A percentile compares a stretch with the other conserved stretches of the same genome.
phyloP scores from a whole-genome alignment of 2,113 vertebrate species.

The Fregata magnificens region DNA sequence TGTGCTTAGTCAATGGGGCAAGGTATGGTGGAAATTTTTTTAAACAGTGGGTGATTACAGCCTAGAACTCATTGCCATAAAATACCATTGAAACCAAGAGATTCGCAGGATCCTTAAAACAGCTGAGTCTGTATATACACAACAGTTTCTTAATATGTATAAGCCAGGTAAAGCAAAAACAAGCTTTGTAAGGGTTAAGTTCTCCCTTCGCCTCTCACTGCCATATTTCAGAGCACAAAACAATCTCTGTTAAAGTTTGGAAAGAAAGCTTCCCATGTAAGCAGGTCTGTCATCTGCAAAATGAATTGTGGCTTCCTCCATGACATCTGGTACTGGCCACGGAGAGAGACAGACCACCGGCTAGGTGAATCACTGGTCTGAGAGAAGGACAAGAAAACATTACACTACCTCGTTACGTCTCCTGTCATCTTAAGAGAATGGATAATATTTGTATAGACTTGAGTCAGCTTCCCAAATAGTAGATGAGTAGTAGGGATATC shows the following conservation, averaged over 20 bases:
- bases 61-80: background rate
- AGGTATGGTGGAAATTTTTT: background rate
- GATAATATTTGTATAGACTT: background rate
- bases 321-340: background rate
- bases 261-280: background rate
- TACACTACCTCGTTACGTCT: background rate
- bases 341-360: background rate
- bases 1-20: background rate
- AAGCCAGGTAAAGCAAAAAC: background rate
- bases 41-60: background rate
- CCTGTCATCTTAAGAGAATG: background rate
- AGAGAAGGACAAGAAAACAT: conserved; percentile 3
- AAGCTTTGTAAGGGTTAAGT: background rate
- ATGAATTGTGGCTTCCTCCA: background rate
- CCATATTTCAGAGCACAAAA: background rate
- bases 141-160: background rate
- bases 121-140: background rate
- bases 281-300: conserved; percentile 12
- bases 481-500: background rate
- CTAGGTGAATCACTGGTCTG: background rate
- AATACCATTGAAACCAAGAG: background rate
- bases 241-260: background rate
- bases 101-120: background rate
- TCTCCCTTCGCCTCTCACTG: background rate
- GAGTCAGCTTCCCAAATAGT: background rate